Conservation (phyloP, 2,797 vertebrate genomes). For the Acrossocheilus wenchowensis region DNA sequence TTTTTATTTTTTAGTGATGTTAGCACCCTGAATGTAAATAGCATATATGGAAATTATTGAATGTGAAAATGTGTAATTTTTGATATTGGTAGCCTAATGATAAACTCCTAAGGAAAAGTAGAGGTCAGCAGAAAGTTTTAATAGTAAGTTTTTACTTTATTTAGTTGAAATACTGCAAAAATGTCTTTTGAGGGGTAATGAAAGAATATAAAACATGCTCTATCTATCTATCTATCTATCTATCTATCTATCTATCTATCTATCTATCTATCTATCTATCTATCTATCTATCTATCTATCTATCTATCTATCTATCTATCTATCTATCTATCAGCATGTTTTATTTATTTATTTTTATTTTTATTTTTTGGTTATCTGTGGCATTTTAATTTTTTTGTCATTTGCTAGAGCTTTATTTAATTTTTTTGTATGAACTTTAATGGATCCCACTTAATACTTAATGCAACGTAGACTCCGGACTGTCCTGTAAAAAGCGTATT, state of each 20-base stretch:
- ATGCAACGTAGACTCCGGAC: neutral
- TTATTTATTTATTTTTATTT: too few species aligned
- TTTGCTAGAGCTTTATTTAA: neutral
- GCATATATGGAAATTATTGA: neutral
- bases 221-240: neutral
- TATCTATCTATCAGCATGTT: neutral
- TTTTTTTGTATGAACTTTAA: neutral
- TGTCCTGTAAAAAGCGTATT: neutral
- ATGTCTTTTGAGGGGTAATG: neutral
- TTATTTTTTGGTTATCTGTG: neutral
- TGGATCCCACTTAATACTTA: neutral
- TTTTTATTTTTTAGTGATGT: neutral
- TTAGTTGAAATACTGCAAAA: neutral
- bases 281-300: too few species aligned
- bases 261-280: too few species aligned
- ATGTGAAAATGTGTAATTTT: neutral
- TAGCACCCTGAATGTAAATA: neutral
- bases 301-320: too few species aligned
- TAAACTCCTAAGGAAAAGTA: neutral
- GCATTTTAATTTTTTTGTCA: neutral
- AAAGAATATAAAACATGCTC: too few species aligned
- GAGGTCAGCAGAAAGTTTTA: neutral
- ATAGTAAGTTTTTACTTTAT: neutral
- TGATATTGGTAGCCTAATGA: neutral
- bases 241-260: too few species aligned